Base-by-base conservation (phyloP, 2,113 vertebrate species). In the Pogonocichla stellata region DNA sequence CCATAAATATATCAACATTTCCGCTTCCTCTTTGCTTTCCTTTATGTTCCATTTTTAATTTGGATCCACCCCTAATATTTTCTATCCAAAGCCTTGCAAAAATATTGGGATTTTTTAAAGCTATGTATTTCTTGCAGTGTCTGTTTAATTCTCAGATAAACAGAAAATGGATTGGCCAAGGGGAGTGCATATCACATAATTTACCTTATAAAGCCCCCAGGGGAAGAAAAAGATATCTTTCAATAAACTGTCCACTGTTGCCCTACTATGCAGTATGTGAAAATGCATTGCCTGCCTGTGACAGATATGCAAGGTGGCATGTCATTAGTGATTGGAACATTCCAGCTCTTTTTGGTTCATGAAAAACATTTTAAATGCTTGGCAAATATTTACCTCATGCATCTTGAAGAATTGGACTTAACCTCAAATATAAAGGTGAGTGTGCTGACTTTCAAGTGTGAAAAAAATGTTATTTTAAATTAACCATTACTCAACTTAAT, bases 291-390 rank as follows among this genome's bases (percentile, higher is more conserved):
- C 54, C 45, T 86, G 53, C 19, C 26, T 38, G 8, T 86, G 50
- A 69, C 29, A 67, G 47, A 92, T 45, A 69, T 65, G 65, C 67
- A 64, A 87, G n/a, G 74, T 66, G 34, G 33, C 3, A 5, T 73
- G 40, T 50, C 34, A 86, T 86, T 78, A 84, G 19, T 69, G 45
- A 84, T 8, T 81, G 38, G 40, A 81, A 10, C 2, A 4, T 87
- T 75, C 31, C 34, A 69, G 65, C 78, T 65, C 4, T 70, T 88
- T 92, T 62, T 66, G 51, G 58, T 54, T 56, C 8, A 56, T 23
- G 19, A 47, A 75, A 89, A 88, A 54, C 6, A 42, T 85, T 93
- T 95, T 33, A 80, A 88, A 56, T 64, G 43, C 23, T 93, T 23
- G 33, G 16, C 8, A 89, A 91, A 87, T 78, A 67, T 90, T 93